Conservation (phyloP, 2,113 vertebrate species). For the Enhydra lutris region DNA sequence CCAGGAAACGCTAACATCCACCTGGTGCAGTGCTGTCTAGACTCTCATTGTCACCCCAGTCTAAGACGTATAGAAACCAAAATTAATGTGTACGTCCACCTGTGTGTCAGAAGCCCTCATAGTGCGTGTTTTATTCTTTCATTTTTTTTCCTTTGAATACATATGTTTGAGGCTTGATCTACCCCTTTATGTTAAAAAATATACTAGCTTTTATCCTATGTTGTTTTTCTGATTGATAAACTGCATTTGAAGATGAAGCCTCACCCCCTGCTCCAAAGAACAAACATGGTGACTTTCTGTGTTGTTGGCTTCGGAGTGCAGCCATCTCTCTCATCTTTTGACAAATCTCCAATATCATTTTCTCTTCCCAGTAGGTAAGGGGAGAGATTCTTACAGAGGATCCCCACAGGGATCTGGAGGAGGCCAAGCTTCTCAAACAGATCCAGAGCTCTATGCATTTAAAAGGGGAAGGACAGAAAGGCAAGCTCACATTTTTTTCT, state of each 20-base stretch:
- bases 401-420: not conserved
- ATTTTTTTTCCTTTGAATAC: conserved; percentile 22
- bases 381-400: not conserved
- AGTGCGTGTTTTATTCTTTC: not conserved
- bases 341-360: conserved; percentile 22
- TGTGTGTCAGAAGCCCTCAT: not conserved
- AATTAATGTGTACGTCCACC: not conserved
- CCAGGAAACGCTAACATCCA: not conserved
- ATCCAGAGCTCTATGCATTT: not conserved
- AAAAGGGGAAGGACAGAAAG: not conserved
- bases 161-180: conserved; percentile 53
- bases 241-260: conserved; percentile 61
- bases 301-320: not conserved
- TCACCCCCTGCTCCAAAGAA: not conserved
- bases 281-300: conserved; percentile 13
- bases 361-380: not conserved
- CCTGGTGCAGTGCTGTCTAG: not conserved
- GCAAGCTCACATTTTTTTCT: not conserved
- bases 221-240: conserved; percentile 4
- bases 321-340: conserved; percentile 43
- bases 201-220: conserved; percentile 41
- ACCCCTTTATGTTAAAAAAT: conserved; percentile 43
- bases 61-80: not conserved
- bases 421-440: not conserved
- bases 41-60: not conserved